Percentiles rank a stretch among this genome's conserved stretches.
Evolutionary conservation across 2,113 vertebrate genomes (phyloP).

Genomic region (Okapia johnstoni): DNA sequence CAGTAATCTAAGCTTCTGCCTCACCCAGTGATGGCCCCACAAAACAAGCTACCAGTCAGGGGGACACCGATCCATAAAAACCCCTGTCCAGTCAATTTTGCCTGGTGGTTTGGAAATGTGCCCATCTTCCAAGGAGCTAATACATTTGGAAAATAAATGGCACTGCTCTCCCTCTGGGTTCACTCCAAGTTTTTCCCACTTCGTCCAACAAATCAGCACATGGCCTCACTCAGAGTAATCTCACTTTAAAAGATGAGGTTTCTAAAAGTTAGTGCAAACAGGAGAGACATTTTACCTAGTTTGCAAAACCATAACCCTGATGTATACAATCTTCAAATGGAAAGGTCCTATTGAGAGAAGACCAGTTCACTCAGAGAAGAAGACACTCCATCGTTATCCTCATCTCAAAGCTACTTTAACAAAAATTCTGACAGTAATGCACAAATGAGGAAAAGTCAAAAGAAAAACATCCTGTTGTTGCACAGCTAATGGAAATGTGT

Average conservation of each 20-base stretch:
- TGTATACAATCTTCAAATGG: neutral
- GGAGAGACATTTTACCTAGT: neutral
- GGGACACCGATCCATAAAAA: neutral
- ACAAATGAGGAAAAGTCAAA: conserved; percentile 41
- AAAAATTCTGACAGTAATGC: neutral
- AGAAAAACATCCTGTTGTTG: conserved; percentile 59
- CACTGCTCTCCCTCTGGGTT: neutral
- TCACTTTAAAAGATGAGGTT: neutral
- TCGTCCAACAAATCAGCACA: neutral
- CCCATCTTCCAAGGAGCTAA: neutral
- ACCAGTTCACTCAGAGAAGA: conserved; percentile 11
- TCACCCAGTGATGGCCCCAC: neutral
- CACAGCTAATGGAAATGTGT: neutral
- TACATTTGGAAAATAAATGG: conserved; percentile 7
- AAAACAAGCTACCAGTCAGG: neutral
- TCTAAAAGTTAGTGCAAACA: neutral
- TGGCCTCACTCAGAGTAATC: neutral
- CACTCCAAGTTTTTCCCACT: neutral
- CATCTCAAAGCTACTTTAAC: conserved; percentile 26
- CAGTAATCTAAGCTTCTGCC: neutral
- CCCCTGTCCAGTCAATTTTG: neutral
- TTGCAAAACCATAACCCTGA: neutral
- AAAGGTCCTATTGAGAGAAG: neutral
- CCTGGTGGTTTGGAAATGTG: neutral
- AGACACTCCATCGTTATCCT: neutral